Conservation (phyloP, 2,113 vertebrate genomes). For the Mustela lutreola region DNA sequence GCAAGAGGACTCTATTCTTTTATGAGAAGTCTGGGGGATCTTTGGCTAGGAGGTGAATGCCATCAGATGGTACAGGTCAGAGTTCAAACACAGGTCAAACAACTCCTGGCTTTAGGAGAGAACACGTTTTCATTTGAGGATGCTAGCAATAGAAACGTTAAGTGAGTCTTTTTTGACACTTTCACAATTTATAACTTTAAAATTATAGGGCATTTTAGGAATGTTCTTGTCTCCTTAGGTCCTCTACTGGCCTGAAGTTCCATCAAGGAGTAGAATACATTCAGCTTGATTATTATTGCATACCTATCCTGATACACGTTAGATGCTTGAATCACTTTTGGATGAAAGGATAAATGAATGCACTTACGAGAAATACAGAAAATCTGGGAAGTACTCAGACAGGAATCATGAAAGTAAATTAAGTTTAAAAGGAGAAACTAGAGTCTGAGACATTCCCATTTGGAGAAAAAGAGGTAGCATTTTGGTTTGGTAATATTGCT, state of each 20-base stretch:
- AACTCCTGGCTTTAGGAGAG: slow-evolving; percentile 2
- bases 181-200: neutral
- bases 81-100: neutral
- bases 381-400: neutral
- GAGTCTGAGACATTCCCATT: neutral
- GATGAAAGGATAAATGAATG: neutral
- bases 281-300: neutral
- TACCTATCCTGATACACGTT: neutral
- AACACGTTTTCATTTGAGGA: neutral
- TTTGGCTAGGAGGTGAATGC: neutral
- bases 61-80: neutral
- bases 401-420: neutral
- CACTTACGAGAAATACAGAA: neutral
- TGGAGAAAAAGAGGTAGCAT: neutral
- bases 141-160: neutral
- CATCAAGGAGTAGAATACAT: neutral
- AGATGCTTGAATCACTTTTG: neutral
- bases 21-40: neutral
- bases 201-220: neutral
- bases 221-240: neutral
- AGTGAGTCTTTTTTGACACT: neutral
- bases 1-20: neutral
- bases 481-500: neutral
- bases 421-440: neutral
- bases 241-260: neutral